Percentiles rank a stretch among this genome's conserved stretches.
Evolutionary conservation across 2,797 vertebrate species (phyloP).

Genomic region (Chloroceryle amazona): DNA sequence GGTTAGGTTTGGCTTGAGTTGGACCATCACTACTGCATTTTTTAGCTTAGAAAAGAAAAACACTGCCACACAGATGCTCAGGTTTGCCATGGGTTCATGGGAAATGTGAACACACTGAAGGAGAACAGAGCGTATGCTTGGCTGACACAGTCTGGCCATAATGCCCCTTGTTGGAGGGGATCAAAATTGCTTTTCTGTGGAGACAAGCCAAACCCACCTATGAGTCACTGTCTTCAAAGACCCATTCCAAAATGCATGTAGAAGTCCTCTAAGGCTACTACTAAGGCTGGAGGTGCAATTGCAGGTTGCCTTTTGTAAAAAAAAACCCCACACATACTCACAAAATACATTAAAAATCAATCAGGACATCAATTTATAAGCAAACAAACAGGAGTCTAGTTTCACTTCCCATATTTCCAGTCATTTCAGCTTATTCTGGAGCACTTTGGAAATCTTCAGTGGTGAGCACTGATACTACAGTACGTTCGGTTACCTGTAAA

Average conservation of each 20-base stretch:
- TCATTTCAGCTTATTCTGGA: neutral
- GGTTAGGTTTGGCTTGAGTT: constrained; percentile 43
- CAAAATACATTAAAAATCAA: constrained; percentile 10
- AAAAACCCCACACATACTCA: neutral
- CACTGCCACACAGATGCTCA: constrained; percentile 58
- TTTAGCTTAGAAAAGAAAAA: constrained; percentile 55
- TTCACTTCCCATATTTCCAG: neutral
- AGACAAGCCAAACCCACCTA: constrained; percentile 18
- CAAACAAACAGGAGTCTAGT: neutral
- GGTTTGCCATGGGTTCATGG: constrained; percentile 14
- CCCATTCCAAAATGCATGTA: constrained; percentile 5
- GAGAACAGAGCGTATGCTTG: neutral
- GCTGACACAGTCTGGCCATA: constrained; percentile 3
- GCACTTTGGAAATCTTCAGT: neutral
- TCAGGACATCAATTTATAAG: neutral
- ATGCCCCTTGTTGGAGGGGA: constrained; percentile 6
- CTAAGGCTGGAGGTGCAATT: neutral
- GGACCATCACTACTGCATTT: neutral
- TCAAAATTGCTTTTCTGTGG: constrained; percentile 44
- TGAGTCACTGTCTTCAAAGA: constrained; percentile 47
- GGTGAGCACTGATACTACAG: neutral
- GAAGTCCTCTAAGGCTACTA: constrained; percentile 40
- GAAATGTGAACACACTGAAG: neutral
- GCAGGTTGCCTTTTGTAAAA: neutral
- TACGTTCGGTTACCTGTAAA: neutral